Conservation (phyloP, 2,888 invertebrate species). For the Deladenus siricidicola region DNA sequence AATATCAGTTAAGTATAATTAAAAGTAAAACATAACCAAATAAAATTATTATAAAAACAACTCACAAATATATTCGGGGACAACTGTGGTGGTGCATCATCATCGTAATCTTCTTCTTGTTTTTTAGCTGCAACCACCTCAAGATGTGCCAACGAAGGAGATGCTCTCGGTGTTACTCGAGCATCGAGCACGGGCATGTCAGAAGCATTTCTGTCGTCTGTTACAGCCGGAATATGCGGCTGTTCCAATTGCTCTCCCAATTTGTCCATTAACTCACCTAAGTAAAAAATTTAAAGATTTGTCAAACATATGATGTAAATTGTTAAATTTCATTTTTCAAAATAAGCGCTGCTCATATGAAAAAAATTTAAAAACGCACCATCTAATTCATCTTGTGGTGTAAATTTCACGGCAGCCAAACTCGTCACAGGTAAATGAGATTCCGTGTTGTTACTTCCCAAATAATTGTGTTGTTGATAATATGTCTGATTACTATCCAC, state of each 20-base stretch:
- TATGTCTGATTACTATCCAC: neutral
- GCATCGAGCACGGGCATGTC: constrained; percentile 7
- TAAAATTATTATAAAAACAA: neutral
- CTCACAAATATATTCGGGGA: constrained; percentile 8
- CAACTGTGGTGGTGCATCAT: constrained; percentile 8
- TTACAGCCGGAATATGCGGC: neutral
- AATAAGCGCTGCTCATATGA: no score
- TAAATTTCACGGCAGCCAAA: no score
- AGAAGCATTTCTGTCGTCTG: neutral
- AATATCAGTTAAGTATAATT: no score
- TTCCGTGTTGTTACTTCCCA: neutral
- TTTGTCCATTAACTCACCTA: no score
- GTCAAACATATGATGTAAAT: no score
- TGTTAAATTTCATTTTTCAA: no score
- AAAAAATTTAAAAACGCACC: no score
- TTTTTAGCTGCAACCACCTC: neutral
- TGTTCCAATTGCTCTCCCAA: no score
- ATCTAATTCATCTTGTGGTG: no score
- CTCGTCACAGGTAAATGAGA: neutral
- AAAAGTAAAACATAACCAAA: no score
- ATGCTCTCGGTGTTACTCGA: neutral
- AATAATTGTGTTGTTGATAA: neutral
- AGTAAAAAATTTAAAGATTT: no score
- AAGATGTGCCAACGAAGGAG: neutral
- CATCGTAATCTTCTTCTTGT: constrained; percentile 4